phyloP scores from a whole-genome alignment of 2,888 invertebrate species.

The Aleiodes leptofemur region DNA sequence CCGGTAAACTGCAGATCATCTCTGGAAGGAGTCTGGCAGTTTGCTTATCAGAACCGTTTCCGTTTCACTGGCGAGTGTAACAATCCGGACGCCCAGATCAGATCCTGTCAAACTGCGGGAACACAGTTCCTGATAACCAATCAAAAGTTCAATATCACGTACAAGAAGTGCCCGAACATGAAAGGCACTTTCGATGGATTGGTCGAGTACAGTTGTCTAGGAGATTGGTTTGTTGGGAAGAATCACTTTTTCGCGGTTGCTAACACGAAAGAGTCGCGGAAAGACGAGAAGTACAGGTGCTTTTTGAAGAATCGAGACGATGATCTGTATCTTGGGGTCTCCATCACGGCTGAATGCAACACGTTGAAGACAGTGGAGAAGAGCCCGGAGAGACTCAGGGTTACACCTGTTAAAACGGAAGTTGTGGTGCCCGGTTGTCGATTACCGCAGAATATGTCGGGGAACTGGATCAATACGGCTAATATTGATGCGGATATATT shows the following conservation, averaged over 20 bases:
- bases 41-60: slow-evolving; percentile 92
- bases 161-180: slow-evolving; percentile 93
- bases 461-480: slow-evolving; percentile 98
- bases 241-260: slow-evolving; percentile 98
- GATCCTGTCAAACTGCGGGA: slow-evolving; percentile 96
- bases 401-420: slow-evolving; percentile 93
- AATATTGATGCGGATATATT: slow-evolving; percentile 96
- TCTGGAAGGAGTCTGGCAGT: slow-evolving; percentile 97
- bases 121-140: slow-evolving; percentile 97
- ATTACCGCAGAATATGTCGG: slow-evolving; percentile 94
- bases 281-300: slow-evolving; percentile 96
- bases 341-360: slow-evolving; percentile 95
- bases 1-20: slow-evolving; percentile 95
- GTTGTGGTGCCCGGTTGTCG: slow-evolving; percentile 93
- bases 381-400: slow-evolving; percentile 91
- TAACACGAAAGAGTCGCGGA: slow-evolving; percentile 95
- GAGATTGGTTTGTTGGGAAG: slow-evolving; percentile 96
- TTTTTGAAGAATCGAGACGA: slow-evolving; percentile 96
- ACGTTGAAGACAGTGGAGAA: slow-evolving; percentile 94
- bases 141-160: slow-evolving; percentile 97
- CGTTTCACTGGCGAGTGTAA: slow-evolving; percentile 95
- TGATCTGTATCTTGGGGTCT: slow-evolving; percentile 93
- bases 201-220: slow-evolving; percentile 94
- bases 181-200: slow-evolving; percentile 92
- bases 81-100: slow-evolving; percentile 91